Percentiles rank a stretch among this genome's conserved stretches.
Evolutionary conservation across 2,113 vertebrate genomes (phyloP).

Genomic region (Scomber colias): DNA sequence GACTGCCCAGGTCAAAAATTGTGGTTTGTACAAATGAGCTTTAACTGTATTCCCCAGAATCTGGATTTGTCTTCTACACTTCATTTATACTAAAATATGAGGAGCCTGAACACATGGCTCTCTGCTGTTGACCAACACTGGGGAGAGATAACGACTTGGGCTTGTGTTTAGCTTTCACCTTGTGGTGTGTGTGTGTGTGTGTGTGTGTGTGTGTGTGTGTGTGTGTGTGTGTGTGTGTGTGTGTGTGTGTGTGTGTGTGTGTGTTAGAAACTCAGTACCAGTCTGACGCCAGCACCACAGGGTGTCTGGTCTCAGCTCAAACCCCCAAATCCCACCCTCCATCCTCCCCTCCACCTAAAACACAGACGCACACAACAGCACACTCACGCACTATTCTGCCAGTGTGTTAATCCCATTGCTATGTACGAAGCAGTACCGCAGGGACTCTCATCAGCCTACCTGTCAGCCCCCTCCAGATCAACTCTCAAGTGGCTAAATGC

Average conservation of each 20-base stretch:
- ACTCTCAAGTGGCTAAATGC: conserved; percentile 46
- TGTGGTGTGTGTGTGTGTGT: not conserved
- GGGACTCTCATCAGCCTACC: conserved; percentile 60
- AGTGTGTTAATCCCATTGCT: conserved; percentile 57
- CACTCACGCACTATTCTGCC: conserved; percentile 11
- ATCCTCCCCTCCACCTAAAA: conserved; percentile 31
- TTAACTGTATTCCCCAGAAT: conserved; percentile 41
- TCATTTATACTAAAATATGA: conserved; percentile 36
- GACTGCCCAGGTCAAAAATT: conserved; percentile 41
- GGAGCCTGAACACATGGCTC: conserved; percentile 41
- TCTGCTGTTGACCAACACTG: conserved; percentile 65
- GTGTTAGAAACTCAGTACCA: conserved; percentile 40
- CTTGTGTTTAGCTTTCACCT: conserved; percentile 30
- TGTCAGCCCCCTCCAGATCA: conserved; percentile 62
- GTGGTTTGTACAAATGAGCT: conserved; percentile 63
- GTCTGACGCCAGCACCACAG: conserved; percentile 69
- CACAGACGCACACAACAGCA: conserved; percentile 22
- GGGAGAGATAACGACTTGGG: conserved; percentile 33
- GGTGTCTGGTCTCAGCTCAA: conserved; percentile 61
- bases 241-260: conserved; percentile 18
- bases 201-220: too few relatives aligned
- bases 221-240: conserved; percentile 10
- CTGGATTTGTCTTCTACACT: conserved; percentile 59
- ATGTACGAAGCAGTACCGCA: conserved; percentile 47
- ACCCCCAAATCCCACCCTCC: not conserved